Evolutionary conservation across 2,888 invertebrate genomes (phyloP).

Genomic region (Steinernema scapterisci): DNA sequence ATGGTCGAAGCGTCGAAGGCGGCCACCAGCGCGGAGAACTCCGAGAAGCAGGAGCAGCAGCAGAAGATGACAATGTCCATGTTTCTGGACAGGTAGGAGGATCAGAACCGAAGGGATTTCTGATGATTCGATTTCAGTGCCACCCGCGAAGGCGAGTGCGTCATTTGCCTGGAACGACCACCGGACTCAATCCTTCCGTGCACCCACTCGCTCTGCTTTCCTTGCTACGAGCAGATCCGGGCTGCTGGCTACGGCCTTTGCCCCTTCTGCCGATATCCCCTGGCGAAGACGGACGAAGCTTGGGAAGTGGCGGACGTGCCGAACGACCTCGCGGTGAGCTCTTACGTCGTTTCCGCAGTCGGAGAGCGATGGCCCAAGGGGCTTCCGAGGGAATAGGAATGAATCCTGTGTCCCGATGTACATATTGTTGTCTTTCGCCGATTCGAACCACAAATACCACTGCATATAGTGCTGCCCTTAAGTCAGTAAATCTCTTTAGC

Average conservation of each 20-base stretch:
- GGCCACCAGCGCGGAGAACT: not conserved
- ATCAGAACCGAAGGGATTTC: not conserved
- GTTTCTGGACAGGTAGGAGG: slow-evolving; percentile 14
- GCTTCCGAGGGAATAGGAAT: not conserved
- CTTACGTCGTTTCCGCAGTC: slow-evolving; percentile 12
- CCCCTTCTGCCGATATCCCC: slow-evolving; percentile 21
- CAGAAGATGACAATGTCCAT: slow-evolving; percentile 29
- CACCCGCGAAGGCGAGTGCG: slow-evolving; percentile 22
- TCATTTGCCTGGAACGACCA: slow-evolving; percentile 19
- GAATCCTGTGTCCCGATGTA: not conserved
- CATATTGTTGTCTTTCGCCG: not conserved
- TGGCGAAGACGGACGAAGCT: slow-evolving; percentile 12
- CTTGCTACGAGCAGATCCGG: slow-evolving; percentile 12
- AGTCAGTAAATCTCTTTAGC: too few relatives aligned
- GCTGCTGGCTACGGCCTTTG: slow-evolving; percentile 23
- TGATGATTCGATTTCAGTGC: not conserved
- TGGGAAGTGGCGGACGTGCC: slow-evolving; percentile 23
- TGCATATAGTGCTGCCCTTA: too few relatives aligned
- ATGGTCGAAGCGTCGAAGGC: slow-evolving; percentile 15
- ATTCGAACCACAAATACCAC: too few relatives aligned
- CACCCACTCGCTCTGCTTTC: slow-evolving; percentile 21
- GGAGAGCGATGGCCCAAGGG: slow-evolving; percentile 15
- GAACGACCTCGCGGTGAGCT: slow-evolving; percentile 13
- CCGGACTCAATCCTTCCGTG: slow-evolving; percentile 22
- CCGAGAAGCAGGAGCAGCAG: slow-evolving; percentile 15